A percentile compares a stretch with the other conserved stretches of the same genome.
These are phyloP conservation scores for Homarus gammarus DNA, from an alignment of 2,888 invertebrate genomes.

Conservation along the genomic window DNA sequence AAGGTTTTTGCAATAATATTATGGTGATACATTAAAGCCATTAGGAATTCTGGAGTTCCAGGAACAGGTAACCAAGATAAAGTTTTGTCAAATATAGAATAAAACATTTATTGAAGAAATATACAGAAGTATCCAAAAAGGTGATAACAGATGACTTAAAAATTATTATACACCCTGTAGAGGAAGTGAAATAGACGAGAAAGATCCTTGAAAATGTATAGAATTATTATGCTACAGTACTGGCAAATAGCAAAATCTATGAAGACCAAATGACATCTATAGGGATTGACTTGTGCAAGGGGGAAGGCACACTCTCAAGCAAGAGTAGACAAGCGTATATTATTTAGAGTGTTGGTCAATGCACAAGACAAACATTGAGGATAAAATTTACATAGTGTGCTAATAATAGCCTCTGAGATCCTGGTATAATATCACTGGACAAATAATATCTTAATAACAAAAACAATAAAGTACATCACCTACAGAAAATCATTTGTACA, in stretches of 20 bases:
- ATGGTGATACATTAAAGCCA: too few relatives aligned
- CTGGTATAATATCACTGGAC: neutral
- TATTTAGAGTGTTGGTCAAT: slow-evolving; percentile 10
- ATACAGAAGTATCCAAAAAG: slow-evolving; percentile 40
- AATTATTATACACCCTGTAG: slow-evolving; percentile 52
- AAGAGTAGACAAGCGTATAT: slow-evolving; percentile 8
- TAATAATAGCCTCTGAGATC: neutral
- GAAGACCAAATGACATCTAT: neutral
- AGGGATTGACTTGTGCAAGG: slow-evolving; percentile 16
- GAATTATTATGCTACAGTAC: neutral
- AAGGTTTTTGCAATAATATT: too few relatives aligned
- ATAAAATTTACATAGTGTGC: neutral
- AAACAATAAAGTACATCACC: neutral
- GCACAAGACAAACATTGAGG: slow-evolving; percentile 7
- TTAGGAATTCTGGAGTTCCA: too few relatives aligned
- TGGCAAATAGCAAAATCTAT: neutral
- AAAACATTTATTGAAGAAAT: slow-evolving; percentile 54
- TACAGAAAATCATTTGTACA: neutral
- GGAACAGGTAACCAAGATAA: neutral
- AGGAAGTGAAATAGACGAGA: slow-evolving; percentile 23
- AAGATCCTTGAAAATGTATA: neutral
- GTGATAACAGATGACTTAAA: slow-evolving; percentile 52
- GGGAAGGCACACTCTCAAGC: slow-evolving; percentile 27
- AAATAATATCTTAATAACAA: neutral
- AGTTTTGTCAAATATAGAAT: neutral